Conservation (phyloP, 2,113 vertebrate species). For the Hepsetus odoe region DNA sequence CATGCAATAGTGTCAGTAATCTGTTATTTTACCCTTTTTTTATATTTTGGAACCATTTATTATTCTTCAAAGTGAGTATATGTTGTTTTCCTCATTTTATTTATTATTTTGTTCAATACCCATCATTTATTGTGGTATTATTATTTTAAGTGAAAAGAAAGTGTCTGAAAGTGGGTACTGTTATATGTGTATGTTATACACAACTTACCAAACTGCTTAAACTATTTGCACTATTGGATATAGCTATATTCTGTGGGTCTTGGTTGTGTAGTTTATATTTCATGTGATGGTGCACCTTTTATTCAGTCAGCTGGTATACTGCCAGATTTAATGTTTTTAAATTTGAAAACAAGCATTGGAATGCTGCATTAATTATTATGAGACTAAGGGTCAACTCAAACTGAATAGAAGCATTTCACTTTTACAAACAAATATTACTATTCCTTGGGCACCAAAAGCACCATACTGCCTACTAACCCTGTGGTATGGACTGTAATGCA, state of each 20-base stretch:
- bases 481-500: constrained; percentile 6
- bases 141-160: constrained; percentile 31
- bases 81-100: constrained; percentile 12
- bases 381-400: constrained; percentile 3
- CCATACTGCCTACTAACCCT: not conserved
- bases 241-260: constrained; percentile 63
- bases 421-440: not conserved
- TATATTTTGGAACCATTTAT: constrained; percentile 14
- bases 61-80: not conserved
- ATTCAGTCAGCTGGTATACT: constrained; percentile 56
- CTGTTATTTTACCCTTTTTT: not conserved
- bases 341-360: constrained; percentile 21
- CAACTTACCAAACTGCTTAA: constrained; percentile 75
- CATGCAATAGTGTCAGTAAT: not conserved
- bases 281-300: constrained; percentile 63
- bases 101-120: constrained; percentile 35
- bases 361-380: constrained; percentile 28
- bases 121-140: constrained; percentile 39
- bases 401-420: not conserved
- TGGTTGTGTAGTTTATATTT: constrained; percentile 56
- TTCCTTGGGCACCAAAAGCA: not conserved
- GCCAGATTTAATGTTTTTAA: constrained; percentile 47
- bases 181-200: constrained; percentile 73
- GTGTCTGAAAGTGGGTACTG: constrained; percentile 65
- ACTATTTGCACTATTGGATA: constrained; percentile 77